A percentile compares a stretch with the other conserved stretches of the same genome.
Evolutionary conservation across 2,797 vertebrate genomes (phyloP).

Genomic region (Spinibarbus caldwelli): DNA sequence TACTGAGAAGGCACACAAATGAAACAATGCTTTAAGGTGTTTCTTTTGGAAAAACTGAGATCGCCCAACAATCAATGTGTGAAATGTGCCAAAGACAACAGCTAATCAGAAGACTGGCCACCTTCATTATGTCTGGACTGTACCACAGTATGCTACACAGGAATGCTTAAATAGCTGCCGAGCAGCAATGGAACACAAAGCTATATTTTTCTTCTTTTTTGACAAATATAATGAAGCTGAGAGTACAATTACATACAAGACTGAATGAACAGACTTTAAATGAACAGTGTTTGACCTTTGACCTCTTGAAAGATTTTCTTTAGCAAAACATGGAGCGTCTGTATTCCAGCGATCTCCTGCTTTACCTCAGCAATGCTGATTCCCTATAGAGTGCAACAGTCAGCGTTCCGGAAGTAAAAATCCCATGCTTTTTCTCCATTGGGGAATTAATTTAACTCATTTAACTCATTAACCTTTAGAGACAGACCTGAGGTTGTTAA

Average conservation of each 20-base stretch:
- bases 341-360: constrained; percentile 1
- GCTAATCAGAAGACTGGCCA: constrained; percentile 26
- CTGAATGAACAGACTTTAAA: constrained; percentile 7
- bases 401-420: constrained; percentile 1
- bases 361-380: constrained; percentile 27
- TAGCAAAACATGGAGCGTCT: neutral
- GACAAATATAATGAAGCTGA: neutral
- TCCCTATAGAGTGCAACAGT: constrained; percentile 7
- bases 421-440: neutral
- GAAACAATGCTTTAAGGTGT: neutral
- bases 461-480: neutral
- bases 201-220: constrained; percentile 25
- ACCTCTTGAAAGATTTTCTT: neutral
- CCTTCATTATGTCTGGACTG: constrained; percentile 33
- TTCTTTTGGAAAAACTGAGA: neutral
- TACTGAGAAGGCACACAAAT: constrained; percentile 53
- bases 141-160: constrained; percentile 1
- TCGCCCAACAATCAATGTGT: neutral
- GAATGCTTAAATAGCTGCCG: constrained; percentile 36
- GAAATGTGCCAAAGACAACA: constrained; percentile 44
- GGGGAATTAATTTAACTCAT: neutral
- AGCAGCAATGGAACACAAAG: constrained; percentile 34
- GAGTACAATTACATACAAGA: neutral
- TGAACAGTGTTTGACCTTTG: constrained; percentile 24
- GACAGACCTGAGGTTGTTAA: neutral